Evolutionary conservation across 1,140 invertebrate species (phyloP).

Genomic region (Drosophila nikananu): DNA sequence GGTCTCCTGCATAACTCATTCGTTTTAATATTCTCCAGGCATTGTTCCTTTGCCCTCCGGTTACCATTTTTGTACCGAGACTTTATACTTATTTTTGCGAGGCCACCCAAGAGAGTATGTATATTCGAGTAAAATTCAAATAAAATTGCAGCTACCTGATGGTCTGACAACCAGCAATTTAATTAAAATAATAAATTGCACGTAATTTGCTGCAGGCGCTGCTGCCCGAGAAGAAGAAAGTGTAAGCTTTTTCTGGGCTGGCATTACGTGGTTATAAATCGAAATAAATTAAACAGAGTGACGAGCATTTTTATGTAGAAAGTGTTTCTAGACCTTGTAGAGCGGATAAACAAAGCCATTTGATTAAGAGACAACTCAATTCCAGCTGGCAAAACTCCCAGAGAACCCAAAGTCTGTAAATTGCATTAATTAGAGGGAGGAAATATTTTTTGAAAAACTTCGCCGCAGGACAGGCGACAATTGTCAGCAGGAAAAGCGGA

Average conservation of each 20-base stretch:
- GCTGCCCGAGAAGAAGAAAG: neutral
- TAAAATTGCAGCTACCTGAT: slow-evolving; percentile 53
- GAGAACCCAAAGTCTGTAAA: neutral
- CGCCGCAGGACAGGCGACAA: slow-evolving; percentile 18
- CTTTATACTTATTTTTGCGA: slow-evolving; percentile 23
- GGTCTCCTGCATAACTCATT: slow-evolving; percentile 67
- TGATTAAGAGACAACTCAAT: slow-evolving; percentile 15
- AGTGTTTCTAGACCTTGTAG: neutral
- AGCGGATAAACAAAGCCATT: slow-evolving; percentile 4
- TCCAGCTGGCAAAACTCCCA: slow-evolving; percentile 10
- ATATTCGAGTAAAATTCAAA: slow-evolving; percentile 48
- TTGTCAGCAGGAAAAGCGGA: slow-evolving; percentile 17
- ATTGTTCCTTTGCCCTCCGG: slow-evolving; percentile 45
- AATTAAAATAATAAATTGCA: slow-evolving; percentile 79
- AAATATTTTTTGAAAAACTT: slow-evolving; percentile 28
- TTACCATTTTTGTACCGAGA: slow-evolving; percentile 11
- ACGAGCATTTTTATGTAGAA: neutral
- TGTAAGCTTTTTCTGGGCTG: neutral
- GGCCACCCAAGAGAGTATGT: slow-evolving; percentile 29
- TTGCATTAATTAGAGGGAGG: slow-evolving; percentile 28
- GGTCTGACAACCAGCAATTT: slow-evolving; percentile 61
- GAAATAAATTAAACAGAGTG: slow-evolving; percentile 10
- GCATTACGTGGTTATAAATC: neutral
- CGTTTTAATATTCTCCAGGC: slow-evolving; percentile 69
- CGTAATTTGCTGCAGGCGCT: slow-evolving; percentile 54